phyloP scores from a whole-genome alignment of 2,888 invertebrate species.

The Isoperla grammatica region DNA sequence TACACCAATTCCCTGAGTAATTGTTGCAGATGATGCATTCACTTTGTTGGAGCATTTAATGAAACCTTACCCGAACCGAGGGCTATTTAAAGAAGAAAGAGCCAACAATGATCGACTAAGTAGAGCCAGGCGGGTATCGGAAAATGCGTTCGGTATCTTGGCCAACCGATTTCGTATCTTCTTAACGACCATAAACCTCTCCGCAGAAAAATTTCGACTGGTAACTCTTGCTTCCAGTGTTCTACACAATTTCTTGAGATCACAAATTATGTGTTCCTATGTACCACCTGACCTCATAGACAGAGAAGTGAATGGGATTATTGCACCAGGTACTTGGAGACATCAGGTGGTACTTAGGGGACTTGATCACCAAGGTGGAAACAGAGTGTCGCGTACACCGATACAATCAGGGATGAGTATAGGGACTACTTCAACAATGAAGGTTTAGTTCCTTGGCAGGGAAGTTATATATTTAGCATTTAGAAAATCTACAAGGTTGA shows the following conservation, averaged over 20 bases:
- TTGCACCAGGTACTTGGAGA: too few species aligned
- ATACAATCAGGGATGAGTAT: too few species aligned
- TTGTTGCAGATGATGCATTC: constrained; percentile 27
- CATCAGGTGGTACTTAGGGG: too few species aligned
- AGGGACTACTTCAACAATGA: too few species aligned
- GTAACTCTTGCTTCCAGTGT: constrained; percentile 19
- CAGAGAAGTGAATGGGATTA: too few species aligned
- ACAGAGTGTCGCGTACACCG: too few species aligned
- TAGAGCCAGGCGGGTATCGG: constrained; percentile 25
- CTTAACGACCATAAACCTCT: constrained; percentile 26
- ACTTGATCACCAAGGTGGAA: too few species aligned
- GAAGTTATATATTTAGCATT: too few species aligned
- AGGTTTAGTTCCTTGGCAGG: too few species aligned
- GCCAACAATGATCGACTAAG: constrained; percentile 28
- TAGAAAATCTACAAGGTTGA: too few species aligned
- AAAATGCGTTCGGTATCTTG: constrained; percentile 30
- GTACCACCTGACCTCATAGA: not conserved
- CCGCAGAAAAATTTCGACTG: constrained; percentile 21
- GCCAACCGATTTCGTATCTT: constrained; percentile 28
- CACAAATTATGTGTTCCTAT: too few species aligned
- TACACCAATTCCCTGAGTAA: constrained; percentile 13
- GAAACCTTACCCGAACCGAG: constrained; percentile 20
- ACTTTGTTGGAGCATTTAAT: constrained; percentile 17
- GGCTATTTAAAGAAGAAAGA: constrained; percentile 21
- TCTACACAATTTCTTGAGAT: constrained; percentile 25